Base-by-base conservation (phyloP, 1,140 invertebrate species). In the Artemia franciscana region DNA sequence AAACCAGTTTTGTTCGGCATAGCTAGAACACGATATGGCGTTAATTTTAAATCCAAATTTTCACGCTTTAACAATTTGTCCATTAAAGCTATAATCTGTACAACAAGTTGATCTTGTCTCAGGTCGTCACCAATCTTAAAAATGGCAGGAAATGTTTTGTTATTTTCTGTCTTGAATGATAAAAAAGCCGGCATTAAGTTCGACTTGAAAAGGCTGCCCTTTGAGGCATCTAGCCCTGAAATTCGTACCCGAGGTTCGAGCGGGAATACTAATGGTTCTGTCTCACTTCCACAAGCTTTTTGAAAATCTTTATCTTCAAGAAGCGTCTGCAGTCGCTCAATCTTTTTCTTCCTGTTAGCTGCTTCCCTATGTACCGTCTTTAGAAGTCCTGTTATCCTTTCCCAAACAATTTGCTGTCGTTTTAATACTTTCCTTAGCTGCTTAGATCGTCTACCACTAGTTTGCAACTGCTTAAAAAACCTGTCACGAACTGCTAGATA, bases 81-180 rank as follows among this genome's bases (percentile, higher is more conserved):
- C 93, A 99, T 98, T 4, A 99, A 76, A 0, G 91, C 91, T 63
- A 99, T 97, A 75, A 98, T 98, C 74, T 91, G 87, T 60, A 98
- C 73, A 65, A 99, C 91, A 0, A 99, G 78, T 73, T 99, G 95
- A 77, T 99, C 96, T 74, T 99, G 96, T 24, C 94, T 74, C n/a
- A 99, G 73, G 75, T 99, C 95, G 75, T 99, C 96, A 0, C 96
- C 96, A 70, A 94, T 82, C 77, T 99, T 99, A 73, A 98, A 98
- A 66, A 99, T 98, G 0, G 91, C 88, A 15, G 91, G 84, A 75
- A 97, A 99, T 71, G 94, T 88, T n/a, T 74, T 76, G 27, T 84
- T 83, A 59, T 83, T 79, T 0, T 78, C 80, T 0, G 89, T 93
- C 18, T 85, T 75, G 72, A 99, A 98, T 3, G 90, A 89, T 23